phyloP scores from a whole-genome alignment of 1,140 invertebrate species.

The Helicoverpa zea region DNA sequence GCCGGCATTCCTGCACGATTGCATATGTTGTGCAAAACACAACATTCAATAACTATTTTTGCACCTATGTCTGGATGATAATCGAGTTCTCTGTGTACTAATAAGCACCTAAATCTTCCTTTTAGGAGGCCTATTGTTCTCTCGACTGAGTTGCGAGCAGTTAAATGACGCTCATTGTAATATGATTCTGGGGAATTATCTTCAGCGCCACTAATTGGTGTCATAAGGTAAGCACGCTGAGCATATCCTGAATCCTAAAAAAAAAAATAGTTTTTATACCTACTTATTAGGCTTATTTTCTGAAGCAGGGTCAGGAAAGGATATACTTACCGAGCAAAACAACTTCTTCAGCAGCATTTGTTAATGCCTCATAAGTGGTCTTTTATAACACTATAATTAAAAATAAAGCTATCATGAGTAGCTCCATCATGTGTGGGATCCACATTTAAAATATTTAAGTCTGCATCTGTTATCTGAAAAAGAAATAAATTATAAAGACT shows the following conservation, averaged over 20 bases:
- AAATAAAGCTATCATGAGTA: too few species aligned
- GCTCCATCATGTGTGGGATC: too few species aligned
- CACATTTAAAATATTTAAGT: too few species aligned
- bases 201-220: conserved; percentile 54
- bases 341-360: conserved; percentile 17
- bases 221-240: conserved; percentile 56
- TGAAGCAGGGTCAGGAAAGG: neutral
- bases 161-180: conserved; percentile 51
- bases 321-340: conserved; percentile 44
- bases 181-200: conserved; percentile 52
- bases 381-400: conserved; percentile 12
- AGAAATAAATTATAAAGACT: too few species aligned
- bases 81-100: conserved; percentile 57
- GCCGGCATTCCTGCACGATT: conserved; percentile 38
- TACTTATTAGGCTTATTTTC: conserved; percentile 5
- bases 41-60: conserved; percentile 64
- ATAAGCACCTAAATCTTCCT: conserved; percentile 62
- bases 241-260: conserved; percentile 62
- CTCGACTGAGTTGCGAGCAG: conserved; percentile 48
- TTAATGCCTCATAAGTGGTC: conserved; percentile 40
- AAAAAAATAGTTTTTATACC: conserved; percentile 28
- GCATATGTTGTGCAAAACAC: conserved; percentile 66
- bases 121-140: conserved; percentile 62
- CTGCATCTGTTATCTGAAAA: too few species aligned
- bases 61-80: conserved; percentile 62